These are phyloP conservation scores for Dromas ardeola DNA, from an alignment of 2,113 vertebrate genomes.

Conservation along the genomic window DNA sequence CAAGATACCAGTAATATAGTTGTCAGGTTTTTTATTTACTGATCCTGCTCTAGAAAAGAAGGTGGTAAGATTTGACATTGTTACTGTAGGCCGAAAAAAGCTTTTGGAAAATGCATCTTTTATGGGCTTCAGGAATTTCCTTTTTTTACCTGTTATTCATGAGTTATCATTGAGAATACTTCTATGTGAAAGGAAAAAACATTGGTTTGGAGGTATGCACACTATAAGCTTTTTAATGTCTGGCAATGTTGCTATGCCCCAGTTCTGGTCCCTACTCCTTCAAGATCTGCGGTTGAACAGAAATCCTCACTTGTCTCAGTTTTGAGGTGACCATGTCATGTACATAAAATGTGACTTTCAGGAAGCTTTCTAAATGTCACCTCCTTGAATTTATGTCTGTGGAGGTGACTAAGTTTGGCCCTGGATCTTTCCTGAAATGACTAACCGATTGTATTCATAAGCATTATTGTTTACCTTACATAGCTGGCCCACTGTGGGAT, in stretches of 20 bases:
- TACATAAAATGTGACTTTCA: not conserved
- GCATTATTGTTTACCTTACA: not conserved
- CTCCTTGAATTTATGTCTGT: not conserved
- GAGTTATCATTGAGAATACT: not conserved
- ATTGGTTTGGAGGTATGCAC: not conserved
- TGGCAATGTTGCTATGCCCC: not conserved
- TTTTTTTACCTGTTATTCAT: not conserved
- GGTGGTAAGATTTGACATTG: not conserved
- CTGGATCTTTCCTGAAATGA: not conserved
- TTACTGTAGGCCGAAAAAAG: not conserved
- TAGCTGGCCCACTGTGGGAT: not conserved
- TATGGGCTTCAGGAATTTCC: not conserved
- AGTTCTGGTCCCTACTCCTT: not conserved
- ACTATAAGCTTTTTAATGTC: not conserved
- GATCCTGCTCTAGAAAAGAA: not conserved
- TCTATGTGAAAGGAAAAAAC: not conserved
- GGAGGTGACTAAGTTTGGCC: not conserved
- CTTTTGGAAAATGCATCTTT: not conserved
- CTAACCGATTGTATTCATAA: not conserved
- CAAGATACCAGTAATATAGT: not conserved
- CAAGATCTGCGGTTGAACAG: not conserved
- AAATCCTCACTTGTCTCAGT: not conserved
- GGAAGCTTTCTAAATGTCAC: not conserved
- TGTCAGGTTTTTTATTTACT: not conserved
- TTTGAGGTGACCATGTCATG: not conserved